Conservation (phyloP, 2,113 vertebrate genomes). For the Lepisosteus oculatus region DNA sequence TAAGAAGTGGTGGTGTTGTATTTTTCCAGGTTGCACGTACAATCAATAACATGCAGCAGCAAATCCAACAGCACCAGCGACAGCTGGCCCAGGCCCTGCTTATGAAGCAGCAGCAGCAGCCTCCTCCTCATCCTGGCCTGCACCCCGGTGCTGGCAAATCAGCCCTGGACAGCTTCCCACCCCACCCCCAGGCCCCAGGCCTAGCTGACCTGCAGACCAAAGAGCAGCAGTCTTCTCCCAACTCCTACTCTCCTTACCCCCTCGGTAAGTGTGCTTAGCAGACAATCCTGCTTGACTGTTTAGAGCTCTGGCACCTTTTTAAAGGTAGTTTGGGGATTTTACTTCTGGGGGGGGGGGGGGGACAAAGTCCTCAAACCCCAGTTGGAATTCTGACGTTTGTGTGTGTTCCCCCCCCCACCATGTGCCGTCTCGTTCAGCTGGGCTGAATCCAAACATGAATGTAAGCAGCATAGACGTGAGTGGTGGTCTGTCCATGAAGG, state of each 20-base stretch:
- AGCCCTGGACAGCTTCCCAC: constrained; percentile 85
- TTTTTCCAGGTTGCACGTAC: constrained; percentile 90
- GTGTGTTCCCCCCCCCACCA: too few relatives aligned
- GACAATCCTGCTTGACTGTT: neutral
- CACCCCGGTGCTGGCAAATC: constrained; percentile 87
- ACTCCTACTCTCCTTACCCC: constrained; percentile 87
- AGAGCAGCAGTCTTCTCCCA: constrained; percentile 92
- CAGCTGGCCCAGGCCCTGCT: constrained; percentile 98
- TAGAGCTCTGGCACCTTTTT: too few relatives aligned
- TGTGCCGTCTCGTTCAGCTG: constrained; percentile 64
- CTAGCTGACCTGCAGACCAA: constrained; percentile 97
- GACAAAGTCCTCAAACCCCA: too few relatives aligned
- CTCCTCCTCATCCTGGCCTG: constrained; percentile 84
- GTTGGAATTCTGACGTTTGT: too few relatives aligned
- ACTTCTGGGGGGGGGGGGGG: too few relatives aligned
- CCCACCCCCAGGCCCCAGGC: constrained; percentile 82
- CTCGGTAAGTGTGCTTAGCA: constrained; percentile 72
- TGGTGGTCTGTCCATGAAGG: constrained; percentile 87
- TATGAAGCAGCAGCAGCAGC: constrained; percentile 87
- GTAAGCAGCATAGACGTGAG: constrained; percentile 92
- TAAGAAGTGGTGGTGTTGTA: neutral
- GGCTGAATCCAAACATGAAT: constrained; percentile 94
- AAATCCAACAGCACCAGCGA: constrained; percentile 99
- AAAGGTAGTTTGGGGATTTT: too few relatives aligned
- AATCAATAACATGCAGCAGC: constrained; percentile 99